A percentile compares a stretch with the other conserved stretches of the same genome.
phyloP scores from a whole-genome alignment of 2,888 invertebrate species.

The Ditula angustiorana region DNA sequence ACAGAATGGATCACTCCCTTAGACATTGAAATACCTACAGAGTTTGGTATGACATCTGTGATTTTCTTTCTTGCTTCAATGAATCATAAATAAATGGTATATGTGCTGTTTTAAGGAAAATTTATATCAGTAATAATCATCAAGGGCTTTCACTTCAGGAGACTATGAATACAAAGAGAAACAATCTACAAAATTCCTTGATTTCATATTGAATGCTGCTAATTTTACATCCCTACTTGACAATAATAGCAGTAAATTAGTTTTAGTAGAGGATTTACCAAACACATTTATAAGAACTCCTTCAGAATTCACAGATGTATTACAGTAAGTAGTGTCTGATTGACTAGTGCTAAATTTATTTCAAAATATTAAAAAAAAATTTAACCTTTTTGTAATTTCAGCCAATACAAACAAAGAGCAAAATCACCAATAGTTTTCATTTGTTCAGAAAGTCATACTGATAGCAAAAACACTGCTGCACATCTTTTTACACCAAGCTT shows the following conservation, averaged over 20 bases:
- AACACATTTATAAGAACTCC: slow-evolving; percentile 89
- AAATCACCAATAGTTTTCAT: slow-evolving; percentile 90
- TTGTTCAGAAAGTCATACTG: slow-evolving; percentile 88
- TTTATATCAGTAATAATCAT: too few relatives aligned
- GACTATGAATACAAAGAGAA: slow-evolving; percentile 79
- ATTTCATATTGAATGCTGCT: slow-evolving; percentile 91
- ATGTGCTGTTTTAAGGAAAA: too few relatives aligned
- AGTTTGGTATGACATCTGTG: slow-evolving; percentile 69
- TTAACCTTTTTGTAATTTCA: slow-evolving; percentile 59
- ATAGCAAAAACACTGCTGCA: slow-evolving; percentile 83
- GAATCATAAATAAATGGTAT: too few relatives aligned
- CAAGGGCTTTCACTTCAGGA: slow-evolving; percentile 65
- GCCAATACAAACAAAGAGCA: slow-evolving; percentile 86
- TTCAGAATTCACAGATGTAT: slow-evolving; percentile 86
- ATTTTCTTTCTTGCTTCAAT: not conserved
- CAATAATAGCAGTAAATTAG: slow-evolving; percentile 83
- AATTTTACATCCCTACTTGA: slow-evolving; percentile 89
- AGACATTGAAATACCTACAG: slow-evolving; percentile 87
- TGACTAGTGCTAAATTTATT: not conserved
- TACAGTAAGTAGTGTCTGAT: slow-evolving; percentile 86
- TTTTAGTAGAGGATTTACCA: slow-evolving; percentile 93
- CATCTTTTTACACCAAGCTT: slow-evolving; percentile 88
- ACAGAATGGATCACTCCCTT: slow-evolving; percentile 94
- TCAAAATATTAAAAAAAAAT: slow-evolving; percentile 3
- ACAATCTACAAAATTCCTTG: slow-evolving; percentile 89